Conservation (phyloP, 2,888 invertebrate species). For the Drosophila gaucha region DNA sequence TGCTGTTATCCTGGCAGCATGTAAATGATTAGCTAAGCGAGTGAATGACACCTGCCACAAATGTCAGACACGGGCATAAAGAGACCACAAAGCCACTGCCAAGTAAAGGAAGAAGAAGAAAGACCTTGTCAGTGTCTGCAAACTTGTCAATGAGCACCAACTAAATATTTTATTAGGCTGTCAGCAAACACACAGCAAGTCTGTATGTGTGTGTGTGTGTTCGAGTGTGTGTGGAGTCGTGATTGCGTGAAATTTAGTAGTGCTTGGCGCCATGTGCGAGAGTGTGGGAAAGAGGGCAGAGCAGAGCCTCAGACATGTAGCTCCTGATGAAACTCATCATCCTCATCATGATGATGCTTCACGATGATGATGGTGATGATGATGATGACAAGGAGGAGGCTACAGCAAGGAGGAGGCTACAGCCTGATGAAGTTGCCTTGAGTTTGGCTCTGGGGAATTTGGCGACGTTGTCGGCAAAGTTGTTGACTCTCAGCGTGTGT, state of each 20-base stretch:
- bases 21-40: slow-evolving; percentile 58
- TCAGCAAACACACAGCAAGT: slow-evolving; percentile 47
- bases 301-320: slow-evolving; percentile 62
- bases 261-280: slow-evolving; percentile 38
- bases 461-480: slow-evolving; percentile 61
- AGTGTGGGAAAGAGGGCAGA: slow-evolving; percentile 31
- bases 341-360: slow-evolving; percentile 27
- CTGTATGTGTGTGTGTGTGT: slow-evolving; percentile 5
- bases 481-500: slow-evolving; percentile 56
- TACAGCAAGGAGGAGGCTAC: slow-evolving; percentile 64
- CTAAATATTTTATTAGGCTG: slow-evolving; percentile 83
- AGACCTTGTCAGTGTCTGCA: slow-evolving; percentile 69
- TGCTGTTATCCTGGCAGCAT: slow-evolving; percentile 19
- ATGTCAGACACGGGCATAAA: slow-evolving; percentile 54
- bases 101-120: slow-evolving; percentile 11
- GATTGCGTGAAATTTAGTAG: slow-evolving; percentile 78
- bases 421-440: slow-evolving; percentile 72
- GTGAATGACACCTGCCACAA: slow-evolving; percentile 64
- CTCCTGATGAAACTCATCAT: slow-evolving; percentile 66
- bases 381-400: slow-evolving; percentile 50
- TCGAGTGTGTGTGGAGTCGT: slow-evolving; percentile 59
- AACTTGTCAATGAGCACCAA: slow-evolving; percentile 81
- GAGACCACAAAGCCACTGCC: slow-evolving; percentile 57
- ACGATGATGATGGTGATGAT: slow-evolving; percentile 35
- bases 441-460: slow-evolving; percentile 66